Evolutionary conservation across 2,797 vertebrate species (phyloP).

Genomic region (Galago senegalensis): DNA sequence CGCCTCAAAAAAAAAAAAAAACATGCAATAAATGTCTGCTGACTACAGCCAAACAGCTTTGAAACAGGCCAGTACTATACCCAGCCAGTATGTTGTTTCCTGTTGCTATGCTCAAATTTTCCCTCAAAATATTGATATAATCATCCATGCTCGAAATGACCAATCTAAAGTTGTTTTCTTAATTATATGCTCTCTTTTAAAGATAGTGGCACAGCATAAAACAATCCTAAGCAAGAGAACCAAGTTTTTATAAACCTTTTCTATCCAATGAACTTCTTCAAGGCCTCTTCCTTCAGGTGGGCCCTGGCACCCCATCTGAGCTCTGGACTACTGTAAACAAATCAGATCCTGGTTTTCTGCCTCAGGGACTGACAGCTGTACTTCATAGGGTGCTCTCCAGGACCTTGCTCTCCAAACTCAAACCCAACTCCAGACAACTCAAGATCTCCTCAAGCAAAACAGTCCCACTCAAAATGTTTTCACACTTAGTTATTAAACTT

Average conservation of each 20-base stretch:
- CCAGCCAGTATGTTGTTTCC: constrained; percentile 16
- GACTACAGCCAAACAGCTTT: constrained; percentile 45
- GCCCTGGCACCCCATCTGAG: not conserved
- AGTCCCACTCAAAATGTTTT: constrained; percentile 1
- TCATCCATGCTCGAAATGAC: constrained; percentile 25
- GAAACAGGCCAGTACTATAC: constrained; percentile 15
- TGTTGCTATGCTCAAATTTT: constrained; percentile 36
- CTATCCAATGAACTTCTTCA: constrained; percentile 27
- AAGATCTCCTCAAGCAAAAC: not conserved
- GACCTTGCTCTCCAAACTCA: not conserved
- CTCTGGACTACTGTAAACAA: constrained; percentile 16
- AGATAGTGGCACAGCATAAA: constrained; percentile 32
- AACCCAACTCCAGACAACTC: not conserved
- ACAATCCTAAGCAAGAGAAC: constrained; percentile 40
- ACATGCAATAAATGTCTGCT: not conserved
- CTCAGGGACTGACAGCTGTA: not conserved
- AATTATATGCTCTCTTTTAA: constrained; percentile 46
- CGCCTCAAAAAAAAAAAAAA: too few relatives aligned
- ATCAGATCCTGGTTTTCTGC: not conserved
- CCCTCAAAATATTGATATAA: constrained; percentile 61
- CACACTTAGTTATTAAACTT: constrained; percentile 41
- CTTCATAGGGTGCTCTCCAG: constrained; percentile 4
- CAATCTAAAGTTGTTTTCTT: constrained; percentile 37
- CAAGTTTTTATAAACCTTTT: not conserved
- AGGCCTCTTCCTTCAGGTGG: not conserved